phyloP scores from a whole-genome alignment of 2,888 invertebrate species.

The Myopa testacea region DNA sequence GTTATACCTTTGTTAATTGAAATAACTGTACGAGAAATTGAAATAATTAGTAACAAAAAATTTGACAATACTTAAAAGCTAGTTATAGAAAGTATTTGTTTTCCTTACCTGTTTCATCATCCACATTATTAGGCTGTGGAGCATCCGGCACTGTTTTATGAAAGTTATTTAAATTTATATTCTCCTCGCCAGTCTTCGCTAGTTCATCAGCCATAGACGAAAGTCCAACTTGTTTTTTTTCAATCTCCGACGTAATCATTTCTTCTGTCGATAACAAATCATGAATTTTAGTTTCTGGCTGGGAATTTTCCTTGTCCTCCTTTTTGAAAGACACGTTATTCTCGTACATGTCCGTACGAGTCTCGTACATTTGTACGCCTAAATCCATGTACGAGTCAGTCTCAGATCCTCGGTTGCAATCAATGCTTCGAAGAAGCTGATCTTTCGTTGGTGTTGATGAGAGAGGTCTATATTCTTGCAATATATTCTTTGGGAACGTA shows the following conservation, averaged over 20 bases:
- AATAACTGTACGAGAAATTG: not conserved
- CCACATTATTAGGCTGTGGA: too few species aligned
- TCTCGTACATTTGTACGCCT: slow-evolving; percentile 45
- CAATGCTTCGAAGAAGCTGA: slow-evolving; percentile 51
- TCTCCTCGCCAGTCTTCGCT: not conserved
- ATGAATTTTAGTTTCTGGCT: slow-evolving; percentile 50
- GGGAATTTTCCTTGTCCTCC: slow-evolving; percentile 57
- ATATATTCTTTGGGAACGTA: slow-evolving; percentile 56
- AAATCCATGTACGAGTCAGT: slow-evolving; percentile 45
- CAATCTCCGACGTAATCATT: slow-evolving; percentile 51
- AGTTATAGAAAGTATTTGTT: too few species aligned
- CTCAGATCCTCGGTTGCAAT: slow-evolving; percentile 49
- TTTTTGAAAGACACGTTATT: slow-evolving; percentile 35
- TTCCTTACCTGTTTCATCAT: too few species aligned
- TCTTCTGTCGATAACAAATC: slow-evolving; percentile 52
- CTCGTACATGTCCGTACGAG: slow-evolving; percentile 45
- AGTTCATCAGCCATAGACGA: slow-evolving; percentile 48
- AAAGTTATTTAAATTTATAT: not conserved
- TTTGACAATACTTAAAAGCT: too few species aligned
- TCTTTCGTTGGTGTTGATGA: slow-evolving; percentile 61
- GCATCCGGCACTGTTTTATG: too few species aligned
- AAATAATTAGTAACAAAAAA: not conserved
- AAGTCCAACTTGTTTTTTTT: slow-evolving; percentile 49
- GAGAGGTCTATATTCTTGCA: slow-evolving; percentile 57
- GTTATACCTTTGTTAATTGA: not conserved